Evolutionary conservation across 1,140 invertebrate genomes (phyloP).

Genomic region (Gyrodactylus salaris): DNA sequence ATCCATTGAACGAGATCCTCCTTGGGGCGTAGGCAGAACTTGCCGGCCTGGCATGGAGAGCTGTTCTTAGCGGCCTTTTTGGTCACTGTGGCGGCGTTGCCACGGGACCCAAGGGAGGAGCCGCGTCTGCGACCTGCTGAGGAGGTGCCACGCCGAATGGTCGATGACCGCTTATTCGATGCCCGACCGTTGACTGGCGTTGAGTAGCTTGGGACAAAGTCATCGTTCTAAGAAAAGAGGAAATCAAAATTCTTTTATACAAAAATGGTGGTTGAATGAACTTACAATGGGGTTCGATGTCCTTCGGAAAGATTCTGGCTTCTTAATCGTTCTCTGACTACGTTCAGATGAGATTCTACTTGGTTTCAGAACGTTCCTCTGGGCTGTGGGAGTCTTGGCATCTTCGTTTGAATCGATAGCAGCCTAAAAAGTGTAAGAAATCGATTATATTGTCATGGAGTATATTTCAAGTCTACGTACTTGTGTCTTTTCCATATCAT

Average conservation of each 20-base stretch:
- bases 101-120: background rate
- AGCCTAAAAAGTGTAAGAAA: too few relatives aligned
- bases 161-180: too few relatives aligned
- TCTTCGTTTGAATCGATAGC: too few relatives aligned
- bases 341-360: background rate
- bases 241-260: background rate
- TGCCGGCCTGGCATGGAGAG: background rate
- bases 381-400: too few relatives aligned
- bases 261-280: background rate
- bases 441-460: too few relatives aligned
- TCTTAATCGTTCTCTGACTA: background rate
- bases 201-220: too few relatives aligned
- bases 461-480: too few relatives aligned
- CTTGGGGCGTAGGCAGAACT: background rate
- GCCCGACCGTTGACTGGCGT: too few relatives aligned
- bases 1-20: background rate
- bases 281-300: background rate
- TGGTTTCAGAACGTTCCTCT: too few relatives aligned
- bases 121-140: background rate
- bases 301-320: background rate
- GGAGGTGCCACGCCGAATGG: too few relatives aligned
- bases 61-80: background rate
- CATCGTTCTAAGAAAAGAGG: too few relatives aligned
- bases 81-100: background rate
- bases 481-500: too few relatives aligned